A percentile compares a stretch with the other conserved stretches of the same genome.
Evolutionary conservation across 1,140 invertebrate species (phyloP).

Genomic region (Diachasmimorpha longicaudata): DNA sequence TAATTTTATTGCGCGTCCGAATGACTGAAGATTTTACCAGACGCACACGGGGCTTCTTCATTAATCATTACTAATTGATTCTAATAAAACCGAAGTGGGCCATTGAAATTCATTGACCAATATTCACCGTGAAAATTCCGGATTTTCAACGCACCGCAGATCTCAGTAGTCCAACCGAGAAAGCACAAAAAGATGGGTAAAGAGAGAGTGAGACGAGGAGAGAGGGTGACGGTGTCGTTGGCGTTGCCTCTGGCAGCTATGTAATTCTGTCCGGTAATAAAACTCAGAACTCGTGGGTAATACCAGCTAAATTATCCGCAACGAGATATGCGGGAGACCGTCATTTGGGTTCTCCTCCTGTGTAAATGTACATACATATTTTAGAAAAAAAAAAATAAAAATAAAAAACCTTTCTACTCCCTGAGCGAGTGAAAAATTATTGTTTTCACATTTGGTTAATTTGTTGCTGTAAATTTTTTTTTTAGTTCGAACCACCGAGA

Average conservation of each 20-base stretch:
- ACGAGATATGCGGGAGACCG: constrained; percentile 36
- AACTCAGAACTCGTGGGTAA: constrained; percentile 44
- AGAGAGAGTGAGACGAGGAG: neutral
- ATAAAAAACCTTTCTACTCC: neutral
- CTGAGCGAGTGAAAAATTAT: neutral
- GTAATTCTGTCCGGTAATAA: constrained; percentile 48
- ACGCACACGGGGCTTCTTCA: too few relatives aligned
- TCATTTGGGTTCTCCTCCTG: constrained; percentile 16
- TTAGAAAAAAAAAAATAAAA: neutral
- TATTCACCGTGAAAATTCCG: neutral
- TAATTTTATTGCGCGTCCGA: too few relatives aligned
- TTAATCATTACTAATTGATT: too few relatives aligned
- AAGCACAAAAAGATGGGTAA: neutral
- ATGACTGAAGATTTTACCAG: too few relatives aligned
- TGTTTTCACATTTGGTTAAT: neutral
- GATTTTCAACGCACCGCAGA: neutral
- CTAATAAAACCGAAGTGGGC: too few relatives aligned
- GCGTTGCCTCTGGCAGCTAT: constrained; percentile 34
- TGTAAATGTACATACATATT: constrained; percentile 16
- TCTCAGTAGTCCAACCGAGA: neutral
- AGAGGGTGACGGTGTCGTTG: constrained; percentile 14
- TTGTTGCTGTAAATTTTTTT: neutral
- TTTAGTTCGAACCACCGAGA: neutral
- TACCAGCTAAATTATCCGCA: constrained; percentile 46
- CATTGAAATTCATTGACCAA: neutral